Evolutionary conservation across 2,113 vertebrate species (phyloP).

Genomic region (Capreolus pygargus): DNA sequence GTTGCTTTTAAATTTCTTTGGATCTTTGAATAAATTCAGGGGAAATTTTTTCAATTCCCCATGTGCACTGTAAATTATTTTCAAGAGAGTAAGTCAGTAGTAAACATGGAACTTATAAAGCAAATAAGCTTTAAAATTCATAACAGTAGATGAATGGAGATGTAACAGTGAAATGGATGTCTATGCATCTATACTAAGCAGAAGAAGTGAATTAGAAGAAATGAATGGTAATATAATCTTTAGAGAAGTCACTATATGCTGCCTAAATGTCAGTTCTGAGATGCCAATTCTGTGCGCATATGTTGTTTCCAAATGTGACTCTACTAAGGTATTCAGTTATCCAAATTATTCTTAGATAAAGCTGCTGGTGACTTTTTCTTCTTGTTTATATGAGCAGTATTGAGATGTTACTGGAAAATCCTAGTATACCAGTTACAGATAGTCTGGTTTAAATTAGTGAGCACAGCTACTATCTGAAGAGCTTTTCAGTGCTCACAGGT

Average conservation of each 20-base stretch:
- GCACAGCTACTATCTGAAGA: neutral
- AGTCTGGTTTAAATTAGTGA: slow-evolving; percentile 16
- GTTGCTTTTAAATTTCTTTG: slow-evolving; percentile 15
- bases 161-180: neutral
- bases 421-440: neutral
- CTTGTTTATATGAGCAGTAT: neutral
- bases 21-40: slow-evolving; percentile 3
- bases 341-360: slow-evolving; percentile 6
- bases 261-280: neutral
- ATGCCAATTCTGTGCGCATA: neutral
- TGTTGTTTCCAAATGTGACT: slow-evolving; percentile 20
- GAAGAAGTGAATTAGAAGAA: neutral
- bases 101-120: slow-evolving; percentile 20
- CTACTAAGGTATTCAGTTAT: neutral
- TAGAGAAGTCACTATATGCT: neutral
- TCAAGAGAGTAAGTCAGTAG: neutral
- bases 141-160: slow-evolving; percentile 6
- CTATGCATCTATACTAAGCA: neutral
- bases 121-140: slow-evolving; percentile 20
- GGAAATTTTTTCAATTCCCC: neutral
- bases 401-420: neutral
- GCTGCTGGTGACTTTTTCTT: neutral
- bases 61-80: slow-evolving; percentile 24
- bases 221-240: neutral
- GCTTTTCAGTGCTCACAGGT: neutral